A percentile compares a stretch with the other conserved stretches of the same genome.
phyloP scores from a whole-genome alignment of 2,113 vertebrate genomes.

The Raja brachyura region DNA sequence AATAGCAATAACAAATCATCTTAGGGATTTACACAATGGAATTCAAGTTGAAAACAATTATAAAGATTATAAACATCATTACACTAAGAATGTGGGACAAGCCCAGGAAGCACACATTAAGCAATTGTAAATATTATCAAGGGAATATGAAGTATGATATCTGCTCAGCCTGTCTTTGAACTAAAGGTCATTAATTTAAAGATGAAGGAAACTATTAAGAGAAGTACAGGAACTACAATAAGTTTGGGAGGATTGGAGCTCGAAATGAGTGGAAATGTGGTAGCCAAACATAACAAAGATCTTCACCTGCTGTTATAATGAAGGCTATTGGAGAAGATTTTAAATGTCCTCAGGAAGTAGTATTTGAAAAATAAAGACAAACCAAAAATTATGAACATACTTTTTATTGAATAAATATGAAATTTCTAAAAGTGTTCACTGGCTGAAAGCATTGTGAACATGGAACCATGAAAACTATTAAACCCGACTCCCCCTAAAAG shows the following conservation, averaged over 20 bases:
- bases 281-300: background rate
- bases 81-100: background rate
- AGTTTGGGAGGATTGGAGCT: background rate
- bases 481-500: background rate
- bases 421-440: background rate
- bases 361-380: background rate
- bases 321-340: background rate
- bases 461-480: background rate
- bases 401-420: background rate
- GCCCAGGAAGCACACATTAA: background rate
- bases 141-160: background rate
- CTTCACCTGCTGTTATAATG: background rate
- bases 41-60: background rate
- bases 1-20: background rate
- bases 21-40: background rate
- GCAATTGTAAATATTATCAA: background rate
- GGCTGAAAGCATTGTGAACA: background rate
- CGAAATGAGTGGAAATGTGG: background rate
- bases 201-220: background rate
- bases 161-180: background rate
- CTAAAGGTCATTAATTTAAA: background rate
- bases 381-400: background rate
- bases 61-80: background rate
- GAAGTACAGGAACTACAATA: background rate
- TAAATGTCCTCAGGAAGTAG: background rate